These are phyloP conservation scores for Plectropomus leopardus DNA, from an alignment of 2,113 vertebrate genomes.

Conservation along the genomic window DNA sequence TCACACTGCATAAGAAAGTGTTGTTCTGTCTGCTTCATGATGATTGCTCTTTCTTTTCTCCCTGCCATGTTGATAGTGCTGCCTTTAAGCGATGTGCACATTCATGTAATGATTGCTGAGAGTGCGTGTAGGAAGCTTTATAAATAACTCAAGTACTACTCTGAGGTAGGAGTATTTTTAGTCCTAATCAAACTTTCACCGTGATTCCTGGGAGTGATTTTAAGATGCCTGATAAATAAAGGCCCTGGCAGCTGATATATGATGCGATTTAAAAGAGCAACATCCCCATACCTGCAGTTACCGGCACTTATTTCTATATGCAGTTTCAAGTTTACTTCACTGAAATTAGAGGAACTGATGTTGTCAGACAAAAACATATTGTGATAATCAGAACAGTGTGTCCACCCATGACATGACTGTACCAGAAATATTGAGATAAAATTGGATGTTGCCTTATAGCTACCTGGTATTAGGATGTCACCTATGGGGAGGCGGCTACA, in stretches of 20 bases:
- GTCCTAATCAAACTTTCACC: slow-evolving; percentile 64
- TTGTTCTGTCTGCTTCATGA: slow-evolving; percentile 36
- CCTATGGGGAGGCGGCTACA: slow-evolving; percentile 6
- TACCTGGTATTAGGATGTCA: slow-evolving; percentile 22
- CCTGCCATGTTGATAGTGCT: slow-evolving; percentile 23
- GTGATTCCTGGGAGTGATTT: slow-evolving; percentile 47
- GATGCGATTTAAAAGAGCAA: slow-evolving; percentile 13
- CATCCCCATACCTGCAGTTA: neutral
- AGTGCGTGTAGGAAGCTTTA: slow-evolving; percentile 64
- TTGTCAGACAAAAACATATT: slow-evolving; percentile 9
- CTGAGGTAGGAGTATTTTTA: slow-evolving; percentile 71
- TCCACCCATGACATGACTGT: neutral
- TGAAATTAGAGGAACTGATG: slow-evolving; percentile 25
- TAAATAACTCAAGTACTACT: slow-evolving; percentile 74
- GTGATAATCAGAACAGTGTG: slow-evolving; percentile 24
- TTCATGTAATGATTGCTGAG: slow-evolving; percentile 46
- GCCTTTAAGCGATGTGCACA: slow-evolving; percentile 48
- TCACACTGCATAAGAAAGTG: slow-evolving; percentile 16
- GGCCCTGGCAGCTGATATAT: slow-evolving; percentile 1
- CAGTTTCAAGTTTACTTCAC: neutral
- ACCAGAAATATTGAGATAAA: slow-evolving; percentile 1
- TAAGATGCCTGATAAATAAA: slow-evolving; percentile 26
- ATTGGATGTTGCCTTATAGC: slow-evolving; percentile 1
- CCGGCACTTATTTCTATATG: neutral
- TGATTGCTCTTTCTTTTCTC: slow-evolving; percentile 28